A percentile compares a stretch with the other conserved stretches of the same genome.
phyloP scores from a whole-genome alignment of 2,113 vertebrate genomes.

The Atlantisia rogersi region DNA sequence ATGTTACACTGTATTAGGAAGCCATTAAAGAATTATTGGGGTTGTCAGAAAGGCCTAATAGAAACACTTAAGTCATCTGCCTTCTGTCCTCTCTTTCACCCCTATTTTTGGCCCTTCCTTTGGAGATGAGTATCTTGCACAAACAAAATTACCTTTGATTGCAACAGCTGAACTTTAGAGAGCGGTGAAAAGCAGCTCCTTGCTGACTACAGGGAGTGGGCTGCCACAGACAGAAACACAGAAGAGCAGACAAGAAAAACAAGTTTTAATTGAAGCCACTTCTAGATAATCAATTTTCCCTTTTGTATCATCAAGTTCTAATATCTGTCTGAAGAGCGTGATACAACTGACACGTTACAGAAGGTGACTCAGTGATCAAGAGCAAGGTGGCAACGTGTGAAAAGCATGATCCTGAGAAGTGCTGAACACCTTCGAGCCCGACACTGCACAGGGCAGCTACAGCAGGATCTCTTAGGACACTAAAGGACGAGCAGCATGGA shows the following conservation, averaged over 20 bases:
- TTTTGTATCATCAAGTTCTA: background rate
- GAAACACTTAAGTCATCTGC: slow-evolving; percentile 55
- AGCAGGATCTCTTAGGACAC: background rate
- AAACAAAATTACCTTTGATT: slow-evolving; percentile 69
- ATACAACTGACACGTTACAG: background rate
- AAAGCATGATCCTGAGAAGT: background rate
- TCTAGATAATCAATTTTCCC: slow-evolving; percentile 49
- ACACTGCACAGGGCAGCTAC: background rate
- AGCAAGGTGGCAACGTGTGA: background rate
- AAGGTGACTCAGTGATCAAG: background rate
- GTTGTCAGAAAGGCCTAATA: slow-evolving; percentile 38
- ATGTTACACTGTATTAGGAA: slow-evolving; percentile 54
- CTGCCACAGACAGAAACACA: slow-evolving; percentile 40
- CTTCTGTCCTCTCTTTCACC: slow-evolving; percentile 66
- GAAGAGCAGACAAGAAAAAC: slow-evolving; percentile 64
- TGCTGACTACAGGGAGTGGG: slow-evolving; percentile 26
- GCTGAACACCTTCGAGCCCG: background rate
- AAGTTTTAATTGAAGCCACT: slow-evolving; percentile 65
- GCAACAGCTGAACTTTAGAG: slow-evolving; percentile 41
- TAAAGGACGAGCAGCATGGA: background rate
- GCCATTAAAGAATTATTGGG: slow-evolving; percentile 61
- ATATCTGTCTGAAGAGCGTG: background rate
- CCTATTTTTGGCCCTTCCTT: slow-evolving; percentile 54
- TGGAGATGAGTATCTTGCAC: slow-evolving; percentile 58
- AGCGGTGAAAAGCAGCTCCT: slow-evolving; percentile 2